Evolutionary conservation across 2,113 vertebrate species (phyloP), one percentile per base, ranked within the genome.

Genomic region (Alligator mississippiensis): DNA sequence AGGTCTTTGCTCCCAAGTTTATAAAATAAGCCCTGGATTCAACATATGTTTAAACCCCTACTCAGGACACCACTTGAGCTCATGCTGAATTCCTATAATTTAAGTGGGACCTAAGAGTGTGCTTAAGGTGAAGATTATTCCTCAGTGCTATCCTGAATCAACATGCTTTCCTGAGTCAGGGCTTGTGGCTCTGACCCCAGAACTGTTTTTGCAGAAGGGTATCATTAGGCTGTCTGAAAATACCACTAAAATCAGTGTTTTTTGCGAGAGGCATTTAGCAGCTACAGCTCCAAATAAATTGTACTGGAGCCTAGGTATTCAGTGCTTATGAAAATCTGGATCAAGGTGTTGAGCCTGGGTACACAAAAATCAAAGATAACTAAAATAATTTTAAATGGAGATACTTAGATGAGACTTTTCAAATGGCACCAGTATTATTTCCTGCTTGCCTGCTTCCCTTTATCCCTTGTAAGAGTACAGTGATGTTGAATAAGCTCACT

Each of bases 21-120:
- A 60, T 4, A 30, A 38, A 11, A 3, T 2, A 28, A 34, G 4
- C 47, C 47, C 47, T 47, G 47, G 47, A 47, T 47, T 47, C 47
- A 9, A 47, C 47, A 47, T 47, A 47, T 47, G 47, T 47, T 47
- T 47, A 47, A 47, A 25, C 2, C 17, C 62, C n/a, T 77, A 76
- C 88, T 55, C 30, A 84, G 60, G 57, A 60, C 72, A 87, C 11
- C 7, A 58, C 9, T 82, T 92, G 28, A 95, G 88, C 63, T 28
- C 4, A 3, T 62, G 81, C 57, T 47, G 47, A 47, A 47, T 47
- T 47, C 47, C 47, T 47, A 47, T 47, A 47, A 47, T 47, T 47
- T 47, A 47, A 47, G 47, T 47, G 47, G 47, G 47, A 47, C 47
- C 47, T 47, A 47, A 47, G 47, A 47, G 47, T 47, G 47, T 47